phyloP scores from a whole-genome alignment of 2,888 invertebrate species.

The Anarsia innoxiella region DNA sequence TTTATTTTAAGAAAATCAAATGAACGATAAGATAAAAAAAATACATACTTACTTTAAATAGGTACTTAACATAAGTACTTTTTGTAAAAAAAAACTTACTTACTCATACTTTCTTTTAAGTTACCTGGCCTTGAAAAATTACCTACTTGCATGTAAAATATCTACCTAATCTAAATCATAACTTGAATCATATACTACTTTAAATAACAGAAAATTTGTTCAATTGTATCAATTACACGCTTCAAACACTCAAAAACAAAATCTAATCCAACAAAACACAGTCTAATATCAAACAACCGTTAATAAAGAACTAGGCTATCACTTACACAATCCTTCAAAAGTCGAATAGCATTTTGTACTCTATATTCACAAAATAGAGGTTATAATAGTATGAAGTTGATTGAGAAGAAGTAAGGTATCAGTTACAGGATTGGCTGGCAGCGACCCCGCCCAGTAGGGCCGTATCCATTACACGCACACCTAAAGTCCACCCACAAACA shows the following conservation, averaged over 20 bases:
- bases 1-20: no score
- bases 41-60: no score
- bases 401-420: constrained; percentile 66
- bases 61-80: no score
- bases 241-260: constrained; percentile 20
- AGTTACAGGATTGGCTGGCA: constrained; percentile 70
- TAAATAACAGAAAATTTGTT: constrained; percentile 11
- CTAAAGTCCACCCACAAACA: constrained; percentile 57
- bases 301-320: constrained; percentile 60
- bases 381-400: constrained; percentile 22
- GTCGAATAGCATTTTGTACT: constrained; percentile 24
- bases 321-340: constrained; percentile 42
- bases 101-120: no score
- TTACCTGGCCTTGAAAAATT: no score
- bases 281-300: constrained; percentile 24
- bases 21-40: no score
- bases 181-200: not conserved
- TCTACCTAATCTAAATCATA: not conserved
- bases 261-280: constrained; percentile 17
- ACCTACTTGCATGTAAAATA: no score
- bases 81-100: no score
- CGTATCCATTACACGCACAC: constrained; percentile 62
- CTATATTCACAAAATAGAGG: constrained; percentile 18
- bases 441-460: constrained; percentile 63
- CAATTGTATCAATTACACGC: constrained; percentile 57